Percentiles rank a stretch among this genome's conserved stretches.
Conservation (phyloP, 37 sponge, comb jelly and placozoan genomes). For the Amphimedon queenslandica region DNA sequence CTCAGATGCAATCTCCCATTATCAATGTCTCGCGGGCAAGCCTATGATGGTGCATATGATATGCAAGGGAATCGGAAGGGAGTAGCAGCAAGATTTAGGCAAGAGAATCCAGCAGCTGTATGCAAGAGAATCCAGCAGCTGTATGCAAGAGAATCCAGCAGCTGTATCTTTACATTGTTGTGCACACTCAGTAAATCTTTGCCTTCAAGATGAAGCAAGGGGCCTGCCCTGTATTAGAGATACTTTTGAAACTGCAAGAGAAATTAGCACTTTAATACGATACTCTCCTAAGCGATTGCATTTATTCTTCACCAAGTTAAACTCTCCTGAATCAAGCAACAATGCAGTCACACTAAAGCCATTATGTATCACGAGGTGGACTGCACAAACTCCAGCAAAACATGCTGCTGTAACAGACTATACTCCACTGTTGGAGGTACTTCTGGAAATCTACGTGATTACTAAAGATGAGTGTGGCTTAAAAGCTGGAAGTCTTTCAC, state of each 20-base stretch:
- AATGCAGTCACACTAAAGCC: conserved; percentile 22
- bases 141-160: conserved; percentile 39
- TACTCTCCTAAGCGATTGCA: conserved; percentile 49
- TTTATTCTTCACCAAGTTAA: conserved; percentile 14
- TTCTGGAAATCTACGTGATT: conserved; percentile 46
- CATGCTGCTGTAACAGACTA: conserved; percentile 38
- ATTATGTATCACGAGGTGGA: conserved; percentile 62
- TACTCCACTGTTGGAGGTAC: conserved; percentile 15
- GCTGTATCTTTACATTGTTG: conserved; percentile 69
- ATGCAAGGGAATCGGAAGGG: conserved; percentile 55
- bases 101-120: too few relatives aligned
- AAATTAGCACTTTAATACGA: conserved; percentile 40
- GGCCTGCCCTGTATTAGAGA: conserved; percentile 21
- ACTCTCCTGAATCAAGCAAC: too few relatives aligned
- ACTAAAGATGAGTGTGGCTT: conserved; percentile 65
- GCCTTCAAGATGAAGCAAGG: conserved; percentile 55
- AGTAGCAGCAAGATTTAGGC: conserved; percentile 32
- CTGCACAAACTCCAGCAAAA: conserved; percentile 45
- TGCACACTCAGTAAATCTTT: conserved; percentile 56
- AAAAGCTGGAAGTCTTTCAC: background rate
- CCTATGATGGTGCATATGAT: conserved; percentile 68
- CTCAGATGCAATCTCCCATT: conserved; percentile 42
- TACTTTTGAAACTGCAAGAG: conserved; percentile 45
- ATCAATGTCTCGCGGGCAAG: conserved; percentile 55
- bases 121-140: too few relatives aligned